A percentile compares a stretch with the other conserved stretches of the same genome.
These are phyloP conservation scores for Microcebus griseorufus DNA, from an alignment of 2,113 vertebrate species.

Conservation along the genomic window DNA sequence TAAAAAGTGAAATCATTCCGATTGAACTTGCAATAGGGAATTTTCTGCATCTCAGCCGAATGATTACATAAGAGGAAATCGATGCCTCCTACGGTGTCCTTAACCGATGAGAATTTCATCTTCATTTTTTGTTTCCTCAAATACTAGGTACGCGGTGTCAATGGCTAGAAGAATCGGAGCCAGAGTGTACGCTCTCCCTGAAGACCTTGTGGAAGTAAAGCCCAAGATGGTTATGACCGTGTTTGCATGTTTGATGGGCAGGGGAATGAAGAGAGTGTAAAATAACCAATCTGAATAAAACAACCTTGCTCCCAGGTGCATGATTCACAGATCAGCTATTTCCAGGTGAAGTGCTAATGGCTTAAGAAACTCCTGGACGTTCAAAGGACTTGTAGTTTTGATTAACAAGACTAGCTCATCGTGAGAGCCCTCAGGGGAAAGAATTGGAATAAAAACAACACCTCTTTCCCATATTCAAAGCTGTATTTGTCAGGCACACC, in stretches of 20 bases:
- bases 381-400: slow-evolving; percentile 83
- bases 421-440: slow-evolving; percentile 79
- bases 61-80: slow-evolving; percentile 8
- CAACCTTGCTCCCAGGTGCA: slow-evolving; percentile 76
- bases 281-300: slow-evolving; percentile 12
- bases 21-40: background rate
- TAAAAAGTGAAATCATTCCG: background rate
- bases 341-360: slow-evolving; percentile 84
- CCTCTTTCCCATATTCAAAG: slow-evolving; percentile 79
- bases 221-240: slow-evolving; percentile 98
- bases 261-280: slow-evolving; percentile 95
- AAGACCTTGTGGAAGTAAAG: slow-evolving; percentile 94
- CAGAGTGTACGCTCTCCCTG: slow-evolving; percentile 94
- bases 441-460: slow-evolving; percentile 74
- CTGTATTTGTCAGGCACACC: slow-evolving; percentile 82
- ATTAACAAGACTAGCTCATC: slow-evolving; percentile 83
- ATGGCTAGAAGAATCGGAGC: slow-evolving; percentile 96
- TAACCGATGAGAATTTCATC: background rate
- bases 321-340: slow-evolving; percentile 84
- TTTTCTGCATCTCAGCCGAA: background rate
- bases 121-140: slow-evolving; percentile 40
- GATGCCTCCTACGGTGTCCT: background rate
- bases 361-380: slow-evolving; percentile 84
- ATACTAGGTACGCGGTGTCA: slow-evolving; percentile 91
- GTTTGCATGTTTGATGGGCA: slow-evolving; percentile 98